Evolutionary conservation across 1,140 invertebrate species (phyloP).

Genomic region (Achatina immaculata): DNA sequence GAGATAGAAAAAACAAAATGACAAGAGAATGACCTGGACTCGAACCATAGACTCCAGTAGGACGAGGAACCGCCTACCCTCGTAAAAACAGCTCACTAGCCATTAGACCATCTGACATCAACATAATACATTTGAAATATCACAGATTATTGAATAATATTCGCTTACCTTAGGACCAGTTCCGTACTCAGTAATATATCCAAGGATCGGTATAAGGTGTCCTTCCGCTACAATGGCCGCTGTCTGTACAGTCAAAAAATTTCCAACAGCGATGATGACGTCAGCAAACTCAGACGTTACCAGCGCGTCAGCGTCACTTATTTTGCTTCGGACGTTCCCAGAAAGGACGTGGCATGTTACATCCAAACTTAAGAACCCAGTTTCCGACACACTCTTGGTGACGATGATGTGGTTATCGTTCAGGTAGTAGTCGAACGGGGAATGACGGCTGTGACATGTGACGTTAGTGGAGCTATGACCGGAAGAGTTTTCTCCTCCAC

Average conservation of each 20-base stretch:
- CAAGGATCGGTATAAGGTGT: neutral
- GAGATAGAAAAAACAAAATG: too few relatives aligned
- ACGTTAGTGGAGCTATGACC: too few relatives aligned
- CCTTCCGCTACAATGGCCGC: conserved; percentile 6
- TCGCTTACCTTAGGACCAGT: neutral
- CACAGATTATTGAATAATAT: too few relatives aligned
- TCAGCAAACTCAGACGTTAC: neutral
- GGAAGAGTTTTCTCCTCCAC: neutral
- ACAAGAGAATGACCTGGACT: too few relatives aligned
- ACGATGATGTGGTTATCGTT: neutral
- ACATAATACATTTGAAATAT: too few relatives aligned
- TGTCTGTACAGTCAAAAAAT: conserved; percentile 14
- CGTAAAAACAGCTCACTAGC: too few relatives aligned
- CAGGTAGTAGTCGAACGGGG: neutral
- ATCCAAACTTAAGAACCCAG: neutral
- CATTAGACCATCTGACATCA: too few relatives aligned
- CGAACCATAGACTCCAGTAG: too few relatives aligned
- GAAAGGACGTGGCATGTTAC: neutral
- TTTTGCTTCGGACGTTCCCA: neutral
- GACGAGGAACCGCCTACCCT: too few relatives aligned
- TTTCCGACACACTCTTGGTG: neutral
- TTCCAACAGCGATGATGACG: conserved; percentile 9
- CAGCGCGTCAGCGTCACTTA: neutral
- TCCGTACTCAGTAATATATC: conserved; percentile 26
- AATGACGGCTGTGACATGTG: neutral